phyloP scores from a whole-genome alignment of 2,113 vertebrate species.

The Hypanus sabinus region DNA sequence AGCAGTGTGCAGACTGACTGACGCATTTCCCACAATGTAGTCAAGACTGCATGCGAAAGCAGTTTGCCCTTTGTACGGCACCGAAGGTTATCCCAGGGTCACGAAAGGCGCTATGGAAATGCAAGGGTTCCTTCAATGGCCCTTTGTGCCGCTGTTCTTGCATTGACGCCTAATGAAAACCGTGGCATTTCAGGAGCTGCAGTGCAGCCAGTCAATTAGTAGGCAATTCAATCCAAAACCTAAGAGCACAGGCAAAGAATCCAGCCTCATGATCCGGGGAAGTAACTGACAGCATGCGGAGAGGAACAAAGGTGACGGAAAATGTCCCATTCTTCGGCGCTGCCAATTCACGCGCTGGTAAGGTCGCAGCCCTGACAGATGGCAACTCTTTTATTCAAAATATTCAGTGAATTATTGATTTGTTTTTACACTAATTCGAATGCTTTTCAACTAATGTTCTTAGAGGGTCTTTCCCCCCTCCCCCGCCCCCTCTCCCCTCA shows the following conservation, averaged over 20 bases:
- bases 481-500: neutral
- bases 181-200: neutral
- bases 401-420: constrained; percentile 23
- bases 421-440: neutral
- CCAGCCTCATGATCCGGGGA: neutral
- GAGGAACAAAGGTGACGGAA: neutral
- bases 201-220: neutral
- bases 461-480: neutral
- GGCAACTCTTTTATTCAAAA: neutral
- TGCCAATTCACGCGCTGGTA: neutral
- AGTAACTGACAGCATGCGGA: neutral
- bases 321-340: neutral
- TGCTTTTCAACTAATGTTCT: neutral
- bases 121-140: neutral
- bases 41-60: neutral
- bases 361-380: neutral
- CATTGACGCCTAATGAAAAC: neutral
- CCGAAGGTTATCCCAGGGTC: neutral
- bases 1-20: neutral
- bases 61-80: neutral
- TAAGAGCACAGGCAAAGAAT: neutral
- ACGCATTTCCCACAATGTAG: neutral
- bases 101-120: neutral
- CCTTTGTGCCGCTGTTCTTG: neutral
- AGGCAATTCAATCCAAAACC: neutral